Percentiles rank a stretch among this genome's conserved stretches.
Evolutionary conservation across 35 echinoderm and acorn worm genomes (phyloP).

Genomic region (Diadema setosum): DNA sequence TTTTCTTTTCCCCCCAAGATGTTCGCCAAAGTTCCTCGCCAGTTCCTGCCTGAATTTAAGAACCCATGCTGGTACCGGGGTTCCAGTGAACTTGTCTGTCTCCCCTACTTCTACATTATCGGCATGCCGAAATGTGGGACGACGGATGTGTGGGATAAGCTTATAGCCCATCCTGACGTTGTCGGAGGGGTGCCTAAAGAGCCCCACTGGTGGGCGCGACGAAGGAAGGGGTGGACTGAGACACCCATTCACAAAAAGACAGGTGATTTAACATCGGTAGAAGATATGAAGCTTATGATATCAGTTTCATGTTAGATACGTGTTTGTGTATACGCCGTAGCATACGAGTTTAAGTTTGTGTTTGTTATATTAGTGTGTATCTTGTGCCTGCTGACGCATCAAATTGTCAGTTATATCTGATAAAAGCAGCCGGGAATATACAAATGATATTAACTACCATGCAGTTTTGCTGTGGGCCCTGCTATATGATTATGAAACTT

Average conservation of each 20-base stretch:
- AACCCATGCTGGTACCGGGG: slow-evolving; percentile 45
- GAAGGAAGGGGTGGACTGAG: slow-evolving; percentile 18
- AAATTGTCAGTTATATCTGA: no score
- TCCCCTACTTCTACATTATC: slow-evolving; percentile 65
- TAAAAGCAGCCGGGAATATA: no score
- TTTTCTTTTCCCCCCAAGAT: not conserved
- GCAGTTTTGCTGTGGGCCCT: no score
- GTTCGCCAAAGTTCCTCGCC: slow-evolving; percentile 8
- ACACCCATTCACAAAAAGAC: not conserved
- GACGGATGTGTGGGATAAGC: slow-evolving; percentile 57
- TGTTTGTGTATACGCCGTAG: no score
- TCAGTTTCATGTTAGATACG: no score
- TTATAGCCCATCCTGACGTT: slow-evolving; percentile 35
- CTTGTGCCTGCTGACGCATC: no score
- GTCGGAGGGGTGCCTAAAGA: slow-evolving; percentile 37
- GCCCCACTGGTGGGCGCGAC: slow-evolving; percentile 66
- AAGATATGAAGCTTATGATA: no score
- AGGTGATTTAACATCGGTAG: not conserved
- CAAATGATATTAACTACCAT: no score
- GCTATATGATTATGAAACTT: no score
- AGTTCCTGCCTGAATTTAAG: slow-evolving; percentile 6
- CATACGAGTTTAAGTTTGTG: no score
- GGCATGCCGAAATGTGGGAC: slow-evolving; percentile 59
- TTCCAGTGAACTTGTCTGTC: not conserved
- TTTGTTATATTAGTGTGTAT: no score